Evolutionary conservation across 2,888 invertebrate genomes (phyloP).

Genomic region (Teleiodes luculella): DNA sequence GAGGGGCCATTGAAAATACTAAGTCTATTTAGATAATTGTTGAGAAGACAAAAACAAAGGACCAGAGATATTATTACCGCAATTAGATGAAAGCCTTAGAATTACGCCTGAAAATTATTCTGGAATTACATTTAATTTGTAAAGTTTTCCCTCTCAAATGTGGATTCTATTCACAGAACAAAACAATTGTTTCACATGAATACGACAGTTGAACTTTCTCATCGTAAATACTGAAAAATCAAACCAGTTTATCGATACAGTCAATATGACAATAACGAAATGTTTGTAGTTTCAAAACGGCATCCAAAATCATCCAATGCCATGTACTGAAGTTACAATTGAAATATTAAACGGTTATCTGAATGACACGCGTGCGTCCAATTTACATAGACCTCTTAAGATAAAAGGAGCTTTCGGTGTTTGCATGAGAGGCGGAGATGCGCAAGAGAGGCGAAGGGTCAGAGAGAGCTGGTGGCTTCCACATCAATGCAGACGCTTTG

Average conservation of each 20-base stretch:
- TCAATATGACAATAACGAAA: too few relatives aligned
- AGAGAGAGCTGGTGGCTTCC: constrained; percentile 40
- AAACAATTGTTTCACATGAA: too few relatives aligned
- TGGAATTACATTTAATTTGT: background rate
- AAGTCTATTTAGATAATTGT: background rate
- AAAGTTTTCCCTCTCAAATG: background rate
- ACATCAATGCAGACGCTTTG: constrained; percentile 55
- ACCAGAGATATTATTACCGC: background rate
- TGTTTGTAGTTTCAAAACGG: background rate
- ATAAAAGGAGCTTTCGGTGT: constrained; percentile 11
- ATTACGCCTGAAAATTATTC: background rate
- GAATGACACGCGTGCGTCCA: constrained; percentile 33
- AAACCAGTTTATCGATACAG: too few relatives aligned
- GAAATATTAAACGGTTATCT: constrained; percentile 44
- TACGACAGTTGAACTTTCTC: too few relatives aligned
- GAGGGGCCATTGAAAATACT: background rate
- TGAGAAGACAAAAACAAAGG: background rate
- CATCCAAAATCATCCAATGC: constrained; percentile 14
- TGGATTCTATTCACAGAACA: too few relatives aligned
- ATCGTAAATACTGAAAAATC: too few relatives aligned
- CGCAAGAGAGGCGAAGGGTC: constrained; percentile 33
- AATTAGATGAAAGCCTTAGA: background rate
- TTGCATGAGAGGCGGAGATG: constrained; percentile 17
- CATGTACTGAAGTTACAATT: constrained; percentile 29
- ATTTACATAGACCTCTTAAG: constrained; percentile 31